phyloP scores from a whole-genome alignment of 2,888 invertebrate genomes.

The Syrphus vitripennis region DNA sequence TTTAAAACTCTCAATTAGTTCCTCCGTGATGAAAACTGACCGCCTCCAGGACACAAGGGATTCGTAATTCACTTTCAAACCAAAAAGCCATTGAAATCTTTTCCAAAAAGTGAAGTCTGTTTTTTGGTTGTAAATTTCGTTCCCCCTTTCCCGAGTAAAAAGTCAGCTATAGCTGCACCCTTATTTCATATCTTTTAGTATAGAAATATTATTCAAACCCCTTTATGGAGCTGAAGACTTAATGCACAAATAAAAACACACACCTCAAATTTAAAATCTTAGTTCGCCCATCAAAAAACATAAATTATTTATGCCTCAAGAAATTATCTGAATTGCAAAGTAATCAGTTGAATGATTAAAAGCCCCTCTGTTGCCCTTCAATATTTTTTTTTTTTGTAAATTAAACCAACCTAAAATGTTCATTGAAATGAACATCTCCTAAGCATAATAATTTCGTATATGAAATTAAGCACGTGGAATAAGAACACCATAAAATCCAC shows the following conservation, averaged over 20 bases:
- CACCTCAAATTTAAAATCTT: not conserved
- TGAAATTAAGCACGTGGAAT: slow-evolving; percentile 23
- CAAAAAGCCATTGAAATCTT: too few species aligned
- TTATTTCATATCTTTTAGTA: not conserved
- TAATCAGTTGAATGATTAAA: slow-evolving; percentile 22
- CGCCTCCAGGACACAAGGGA: too few species aligned
- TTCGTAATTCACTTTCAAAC: too few species aligned
- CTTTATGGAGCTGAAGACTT: not conserved
- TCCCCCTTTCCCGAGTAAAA: too few species aligned
- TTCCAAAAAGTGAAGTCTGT: too few species aligned
- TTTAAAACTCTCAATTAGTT: too few species aligned
- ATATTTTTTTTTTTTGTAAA: not conserved
- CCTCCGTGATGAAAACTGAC: too few species aligned
- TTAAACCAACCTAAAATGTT: not conserved
- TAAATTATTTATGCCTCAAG: not conserved
- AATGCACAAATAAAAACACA: not conserved
- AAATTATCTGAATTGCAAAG: slow-evolving; percentile 5
- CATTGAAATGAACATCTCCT: slow-evolving; percentile 24
- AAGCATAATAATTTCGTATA: slow-evolving; percentile 9
- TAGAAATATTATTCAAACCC: not conserved
- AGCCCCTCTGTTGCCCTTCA: not conserved
- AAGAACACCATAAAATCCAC: slow-evolving; percentile 14
- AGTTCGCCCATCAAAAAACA: not conserved
- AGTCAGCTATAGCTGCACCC: too few species aligned
- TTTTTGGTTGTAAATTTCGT: too few species aligned